These are phyloP conservation scores for Galbula dea DNA, from an alignment of 2,113 vertebrate species.

Conservation along the genomic window DNA sequence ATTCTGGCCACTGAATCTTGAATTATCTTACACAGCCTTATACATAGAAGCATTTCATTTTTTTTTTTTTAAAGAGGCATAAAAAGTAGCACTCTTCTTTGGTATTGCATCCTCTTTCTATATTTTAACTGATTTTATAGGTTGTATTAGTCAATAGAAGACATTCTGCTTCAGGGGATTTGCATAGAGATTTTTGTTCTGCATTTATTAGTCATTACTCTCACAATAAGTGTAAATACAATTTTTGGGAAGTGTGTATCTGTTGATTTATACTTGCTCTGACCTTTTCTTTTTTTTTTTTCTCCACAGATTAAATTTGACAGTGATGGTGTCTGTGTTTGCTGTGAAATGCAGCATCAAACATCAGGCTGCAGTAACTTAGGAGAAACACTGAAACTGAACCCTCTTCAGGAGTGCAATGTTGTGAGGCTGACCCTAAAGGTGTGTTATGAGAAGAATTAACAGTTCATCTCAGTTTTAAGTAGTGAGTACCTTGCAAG, in stretches of 20 bases:
- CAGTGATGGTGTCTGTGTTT: constrained; percentile 95
- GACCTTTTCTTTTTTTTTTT: neutral
- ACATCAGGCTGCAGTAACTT: constrained; percentile 92
- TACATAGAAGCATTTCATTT: too few relatives aligned
- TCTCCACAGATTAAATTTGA: constrained; percentile 84
- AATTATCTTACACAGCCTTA: too few relatives aligned
- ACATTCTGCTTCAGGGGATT: neutral
- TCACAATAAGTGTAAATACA: neutral
- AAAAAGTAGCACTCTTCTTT: too few relatives aligned
- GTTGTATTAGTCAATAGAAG: too few relatives aligned
- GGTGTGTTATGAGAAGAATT: constrained; percentile 64
- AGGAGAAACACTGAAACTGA: constrained; percentile 94
- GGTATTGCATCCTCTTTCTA: too few relatives aligned
- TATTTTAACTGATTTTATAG: too few relatives aligned
- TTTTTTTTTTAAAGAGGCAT: too few relatives aligned
- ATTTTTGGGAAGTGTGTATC: neutral
- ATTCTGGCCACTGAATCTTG: neutral
- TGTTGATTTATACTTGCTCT: constrained; percentile 2
- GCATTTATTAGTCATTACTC: neutral
- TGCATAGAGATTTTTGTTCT: neutral
- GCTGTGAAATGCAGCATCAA: constrained; percentile 92
- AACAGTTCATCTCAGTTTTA: neutral
- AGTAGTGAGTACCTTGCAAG: neutral
- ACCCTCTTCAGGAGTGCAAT: constrained; percentile 89
- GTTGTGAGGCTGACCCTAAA: constrained; percentile 91